A percentile compares a stretch with the other conserved stretches of the same genome.
Conservation (phyloP, 2,113 vertebrate species). For the Pluvialis apricaria region DNA sequence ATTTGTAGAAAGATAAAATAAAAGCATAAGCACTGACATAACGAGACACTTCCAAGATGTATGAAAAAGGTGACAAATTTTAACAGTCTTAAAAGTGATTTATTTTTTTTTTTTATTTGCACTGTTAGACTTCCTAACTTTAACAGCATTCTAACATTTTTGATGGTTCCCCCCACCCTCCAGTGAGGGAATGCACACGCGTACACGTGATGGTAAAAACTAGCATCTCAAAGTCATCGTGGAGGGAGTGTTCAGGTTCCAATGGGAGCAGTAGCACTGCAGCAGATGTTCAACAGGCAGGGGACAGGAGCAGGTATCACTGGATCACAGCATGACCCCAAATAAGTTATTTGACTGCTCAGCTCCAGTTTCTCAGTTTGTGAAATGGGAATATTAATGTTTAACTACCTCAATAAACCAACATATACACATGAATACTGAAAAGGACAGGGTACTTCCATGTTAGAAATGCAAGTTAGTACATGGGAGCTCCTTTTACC, state of each 20-base stretch:
- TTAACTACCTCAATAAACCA: conserved; percentile 14
- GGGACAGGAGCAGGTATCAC: not conserved
- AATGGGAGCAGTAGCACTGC: not conserved
- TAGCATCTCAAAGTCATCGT: not conserved
- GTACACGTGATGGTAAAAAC: not conserved
- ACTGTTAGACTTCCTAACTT: not conserved
- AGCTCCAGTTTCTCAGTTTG: not conserved
- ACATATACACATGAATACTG: not conserved
- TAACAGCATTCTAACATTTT: not conserved
- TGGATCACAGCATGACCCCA: not conserved
- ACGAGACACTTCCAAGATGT: not conserved
- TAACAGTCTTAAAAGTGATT: not conserved
- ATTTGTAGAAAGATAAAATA: not conserved
- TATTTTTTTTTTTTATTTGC: not conserved
- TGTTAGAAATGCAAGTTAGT: not conserved
- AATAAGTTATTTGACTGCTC: not conserved
- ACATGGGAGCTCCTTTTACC: not conserved
- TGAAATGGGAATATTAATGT: conserved; percentile 24
- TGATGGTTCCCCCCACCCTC: too few species aligned
- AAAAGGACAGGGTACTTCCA: not conserved
- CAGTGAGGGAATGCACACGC: not conserved
- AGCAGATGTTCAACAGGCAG: not conserved
- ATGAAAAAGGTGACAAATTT: not conserved
- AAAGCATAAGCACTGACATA: not conserved
- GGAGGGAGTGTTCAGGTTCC: not conserved